phyloP scores from a whole-genome alignment of 2,113 vertebrate genomes.

The Myotis brandtii region DNA sequence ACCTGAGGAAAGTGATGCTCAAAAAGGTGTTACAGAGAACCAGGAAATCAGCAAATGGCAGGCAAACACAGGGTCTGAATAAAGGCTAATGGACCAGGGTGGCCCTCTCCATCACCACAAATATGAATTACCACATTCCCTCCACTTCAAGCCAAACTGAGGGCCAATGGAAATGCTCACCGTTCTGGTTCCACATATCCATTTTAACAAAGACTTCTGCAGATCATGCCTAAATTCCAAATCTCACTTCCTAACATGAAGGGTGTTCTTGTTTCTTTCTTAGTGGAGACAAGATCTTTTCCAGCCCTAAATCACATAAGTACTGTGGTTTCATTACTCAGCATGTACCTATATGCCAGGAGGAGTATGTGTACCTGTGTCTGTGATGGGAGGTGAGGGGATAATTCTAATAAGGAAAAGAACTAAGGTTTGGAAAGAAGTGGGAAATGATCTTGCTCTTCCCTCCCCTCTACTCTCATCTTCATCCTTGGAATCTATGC shows the following conservation, averaged over 20 bases:
- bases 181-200: fast-evolving
- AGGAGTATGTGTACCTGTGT: background rate
- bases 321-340: background rate
- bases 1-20: background rate
- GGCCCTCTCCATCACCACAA: background rate
- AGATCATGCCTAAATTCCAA: background rate
- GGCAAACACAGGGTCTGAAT: background rate
- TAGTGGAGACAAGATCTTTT: background rate
- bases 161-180: background rate
- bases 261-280: background rate
- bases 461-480: background rate
- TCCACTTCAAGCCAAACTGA: no score
- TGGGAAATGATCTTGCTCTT: background rate
- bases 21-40: background rate
- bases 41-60: background rate
- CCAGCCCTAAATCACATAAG: background rate
- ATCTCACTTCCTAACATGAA: background rate
- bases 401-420: background rate
- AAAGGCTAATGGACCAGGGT: background rate
- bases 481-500: background rate
- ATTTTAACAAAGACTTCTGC: background rate
- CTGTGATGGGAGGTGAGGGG: background rate
- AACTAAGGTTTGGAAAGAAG: background rate
- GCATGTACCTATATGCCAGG: background rate
- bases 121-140: fast-evolving